Evolutionary conservation across 2,888 invertebrate species (phyloP).

Genomic region (Venustoraphidia nigricollis): DNA sequence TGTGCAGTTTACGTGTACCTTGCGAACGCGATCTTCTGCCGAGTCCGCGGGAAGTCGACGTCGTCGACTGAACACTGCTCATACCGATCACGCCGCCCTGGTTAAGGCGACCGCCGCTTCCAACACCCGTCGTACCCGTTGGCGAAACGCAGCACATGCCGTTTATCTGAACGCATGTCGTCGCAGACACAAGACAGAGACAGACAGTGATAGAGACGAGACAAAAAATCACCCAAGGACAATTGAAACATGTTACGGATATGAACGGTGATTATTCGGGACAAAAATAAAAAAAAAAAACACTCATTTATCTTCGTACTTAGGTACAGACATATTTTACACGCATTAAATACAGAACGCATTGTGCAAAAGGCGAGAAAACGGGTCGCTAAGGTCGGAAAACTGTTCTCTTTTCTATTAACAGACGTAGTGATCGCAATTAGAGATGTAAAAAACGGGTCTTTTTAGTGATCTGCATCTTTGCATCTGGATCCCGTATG

Average conservation of each 20-base stretch:
- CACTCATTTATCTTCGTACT: no score
- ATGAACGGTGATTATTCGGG: no score
- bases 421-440: no score
- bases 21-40: slow-evolving; percentile 81
- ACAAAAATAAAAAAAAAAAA: no score
- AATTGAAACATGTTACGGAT: not conserved
- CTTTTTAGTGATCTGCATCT: no score
- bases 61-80: slow-evolving; percentile 14
- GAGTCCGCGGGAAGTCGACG: slow-evolving; percentile 25
- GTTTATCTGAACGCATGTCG: slow-evolving; percentile 43
- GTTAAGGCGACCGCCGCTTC: slow-evolving; percentile 12
- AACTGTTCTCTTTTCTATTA: no score
- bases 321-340: no score
- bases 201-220: not conserved
- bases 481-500: no score
- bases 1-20: slow-evolving; percentile 89
- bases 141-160: slow-evolving; percentile 58
- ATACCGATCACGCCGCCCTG: slow-evolving; percentile 14
- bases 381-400: no score
- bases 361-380: no score
- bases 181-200: slow-evolving; percentile 1
- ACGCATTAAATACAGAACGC: no score
- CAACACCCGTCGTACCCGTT: slow-evolving; percentile 24
- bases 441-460: no score
- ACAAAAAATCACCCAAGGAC: not conserved